Conservation (phyloP, 2,888 invertebrate species). For the Athripsodes cinereus region DNA sequence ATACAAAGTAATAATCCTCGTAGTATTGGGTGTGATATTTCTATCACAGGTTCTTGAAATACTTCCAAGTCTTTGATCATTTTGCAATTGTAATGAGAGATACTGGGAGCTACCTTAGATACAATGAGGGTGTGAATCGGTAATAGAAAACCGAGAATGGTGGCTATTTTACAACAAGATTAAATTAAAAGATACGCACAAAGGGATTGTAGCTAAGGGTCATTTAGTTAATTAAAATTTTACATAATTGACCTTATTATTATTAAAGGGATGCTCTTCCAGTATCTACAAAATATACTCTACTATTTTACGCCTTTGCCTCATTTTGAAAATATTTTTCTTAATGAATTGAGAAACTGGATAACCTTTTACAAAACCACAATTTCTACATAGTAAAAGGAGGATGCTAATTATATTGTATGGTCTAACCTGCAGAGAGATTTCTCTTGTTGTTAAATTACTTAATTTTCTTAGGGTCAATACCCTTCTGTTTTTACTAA, state of each 20-base stretch:
- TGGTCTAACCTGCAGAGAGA: no score
- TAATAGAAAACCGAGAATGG: background rate
- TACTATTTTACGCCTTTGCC: no score
- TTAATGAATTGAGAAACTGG: background rate
- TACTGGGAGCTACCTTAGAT: background rate
- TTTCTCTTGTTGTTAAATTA: no score
- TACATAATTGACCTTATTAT: background rate
- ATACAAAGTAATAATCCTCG: no score
- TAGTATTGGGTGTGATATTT: conserved; percentile 8
- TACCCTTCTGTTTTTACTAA: no score
- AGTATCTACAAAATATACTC: no score
- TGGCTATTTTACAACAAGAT: background rate
- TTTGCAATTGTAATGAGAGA: conserved; percentile 10
- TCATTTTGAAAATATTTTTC: background rate
- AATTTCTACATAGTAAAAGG: no score
- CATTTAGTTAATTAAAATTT: background rate
- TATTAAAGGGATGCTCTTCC: no score
- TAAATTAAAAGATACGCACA: background rate
- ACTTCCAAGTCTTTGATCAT: conserved; percentile 11
- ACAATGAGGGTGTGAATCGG: background rate
- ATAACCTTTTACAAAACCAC: background rate
- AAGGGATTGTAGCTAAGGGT: background rate
- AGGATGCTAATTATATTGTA: no score
- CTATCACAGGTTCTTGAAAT: conserved; percentile 1
- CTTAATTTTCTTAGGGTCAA: no score